Conservation (phyloP, 2,113 vertebrate species). For the Grammomys surdaster region DNA sequence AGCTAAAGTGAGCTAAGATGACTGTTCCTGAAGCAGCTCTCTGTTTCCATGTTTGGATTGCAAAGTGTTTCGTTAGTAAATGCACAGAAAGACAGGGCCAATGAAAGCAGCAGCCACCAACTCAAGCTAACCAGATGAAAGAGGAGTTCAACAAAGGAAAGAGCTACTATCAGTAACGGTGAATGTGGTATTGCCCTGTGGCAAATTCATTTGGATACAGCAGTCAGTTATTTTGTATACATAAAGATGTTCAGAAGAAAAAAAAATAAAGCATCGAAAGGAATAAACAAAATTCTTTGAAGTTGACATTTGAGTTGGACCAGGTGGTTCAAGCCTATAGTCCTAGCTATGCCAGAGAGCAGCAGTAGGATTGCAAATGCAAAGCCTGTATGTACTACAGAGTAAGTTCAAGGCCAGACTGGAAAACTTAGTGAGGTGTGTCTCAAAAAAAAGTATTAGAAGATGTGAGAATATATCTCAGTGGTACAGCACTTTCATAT, state of each 20-base stretch:
- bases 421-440: neutral
- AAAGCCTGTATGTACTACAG: neutral
- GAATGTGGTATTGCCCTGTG: conserved; percentile 4
- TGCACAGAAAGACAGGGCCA: conserved; percentile 47
- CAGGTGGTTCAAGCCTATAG: neutral
- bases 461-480: neutral
- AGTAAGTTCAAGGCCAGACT: neutral
- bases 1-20: conserved; percentile 63
- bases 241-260: conserved; percentile 32
- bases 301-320: neutral
- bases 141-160: conserved; percentile 48
- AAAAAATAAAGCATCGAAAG: conserved; percentile 48
- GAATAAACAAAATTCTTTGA: conserved; percentile 30
- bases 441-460: neutral
- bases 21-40: conserved; percentile 65
- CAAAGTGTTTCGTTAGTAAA: conserved; percentile 62
- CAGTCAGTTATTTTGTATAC: conserved; percentile 49
- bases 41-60: conserved; percentile 66
- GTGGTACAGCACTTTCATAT: neutral
- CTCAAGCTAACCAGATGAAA: conserved; percentile 51
- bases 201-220: conserved; percentile 31
- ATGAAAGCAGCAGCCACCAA: conserved; percentile 55
- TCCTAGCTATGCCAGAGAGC: neutral
- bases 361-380: neutral
- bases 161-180: conserved; percentile 37